Conservation (phyloP, 2,113 vertebrate species). For the Aptenodytes patagonicus region DNA sequence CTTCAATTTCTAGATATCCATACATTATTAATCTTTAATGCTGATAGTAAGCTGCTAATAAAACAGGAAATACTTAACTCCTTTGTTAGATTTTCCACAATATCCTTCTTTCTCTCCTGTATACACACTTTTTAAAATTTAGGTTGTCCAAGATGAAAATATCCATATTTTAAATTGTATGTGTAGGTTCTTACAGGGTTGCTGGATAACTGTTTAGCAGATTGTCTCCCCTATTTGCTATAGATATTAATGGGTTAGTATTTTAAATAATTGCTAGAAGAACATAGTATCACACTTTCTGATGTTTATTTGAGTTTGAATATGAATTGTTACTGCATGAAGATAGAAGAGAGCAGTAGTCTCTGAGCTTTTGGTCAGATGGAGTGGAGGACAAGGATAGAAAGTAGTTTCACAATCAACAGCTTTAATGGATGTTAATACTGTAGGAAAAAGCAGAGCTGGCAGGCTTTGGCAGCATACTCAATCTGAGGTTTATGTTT, state of each 20-base stretch:
- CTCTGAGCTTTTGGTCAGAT: not conserved
- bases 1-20: not conserved
- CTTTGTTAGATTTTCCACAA: not conserved
- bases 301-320: not conserved
- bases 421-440: not conserved
- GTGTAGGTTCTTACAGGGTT: not conserved
- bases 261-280: not conserved
- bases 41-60: not conserved
- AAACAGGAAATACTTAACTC: not conserved
- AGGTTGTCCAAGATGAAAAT: not conserved
- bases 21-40: not conserved
- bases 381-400: not conserved
- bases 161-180: not conserved
- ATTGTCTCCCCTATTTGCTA: not conserved
- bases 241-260: not conserved
- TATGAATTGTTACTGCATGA: not conserved
- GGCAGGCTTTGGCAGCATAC: not conserved
- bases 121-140: not conserved
- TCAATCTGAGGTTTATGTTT: not conserved
- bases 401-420: not conserved
- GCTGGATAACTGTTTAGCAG: not conserved
- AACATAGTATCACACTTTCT: not conserved
- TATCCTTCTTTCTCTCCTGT: not conserved
- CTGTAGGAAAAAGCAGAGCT: not conserved
- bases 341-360: not conserved